Evolutionary conservation across 2,888 invertebrate species (phyloP).

Genomic region (Melanotus villosus): DNA sequence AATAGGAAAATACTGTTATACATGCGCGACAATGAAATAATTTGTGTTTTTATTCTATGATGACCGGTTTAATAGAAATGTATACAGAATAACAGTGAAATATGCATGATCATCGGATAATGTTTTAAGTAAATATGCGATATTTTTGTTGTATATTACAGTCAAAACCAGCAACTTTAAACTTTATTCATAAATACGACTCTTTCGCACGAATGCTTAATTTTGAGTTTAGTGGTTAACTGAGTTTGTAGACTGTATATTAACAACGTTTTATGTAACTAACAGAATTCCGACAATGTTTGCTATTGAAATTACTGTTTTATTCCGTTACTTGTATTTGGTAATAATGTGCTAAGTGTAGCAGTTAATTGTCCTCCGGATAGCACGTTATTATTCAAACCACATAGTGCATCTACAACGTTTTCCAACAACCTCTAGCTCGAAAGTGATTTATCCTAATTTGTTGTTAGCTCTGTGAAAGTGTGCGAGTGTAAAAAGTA

Average conservation of each 20-base stretch:
- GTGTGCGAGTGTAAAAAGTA: constrained; percentile 20
- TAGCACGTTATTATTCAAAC: constrained; percentile 33
- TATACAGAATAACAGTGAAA: too few relatives aligned
- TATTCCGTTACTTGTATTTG: constrained; percentile 62
- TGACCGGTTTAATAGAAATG: too few relatives aligned
- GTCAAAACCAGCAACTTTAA: too few relatives aligned
- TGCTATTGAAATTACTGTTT: constrained; percentile 61
- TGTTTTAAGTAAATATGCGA: too few relatives aligned
- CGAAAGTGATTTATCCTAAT: constrained; percentile 23
- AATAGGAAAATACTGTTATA: too few relatives aligned
- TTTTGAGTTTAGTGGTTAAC: not conserved
- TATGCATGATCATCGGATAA: too few relatives aligned
- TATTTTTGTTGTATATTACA: too few relatives aligned
- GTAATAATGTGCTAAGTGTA: constrained; percentile 59
- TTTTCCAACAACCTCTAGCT: not conserved
- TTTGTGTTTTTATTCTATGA: too few relatives aligned
- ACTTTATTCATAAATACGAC: too few relatives aligned
- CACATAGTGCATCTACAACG: constrained; percentile 14
- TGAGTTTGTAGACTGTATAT: constrained; percentile 8
- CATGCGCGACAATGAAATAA: too few relatives aligned
- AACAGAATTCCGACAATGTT: constrained; percentile 60
- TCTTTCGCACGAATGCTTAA: too few relatives aligned
- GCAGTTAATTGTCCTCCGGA: constrained; percentile 47
- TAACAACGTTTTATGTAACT: constrained; percentile 55
- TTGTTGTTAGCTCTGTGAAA: constrained; percentile 21